Evolutionary conservation across 2,888 invertebrate genomes (phyloP).

Genomic region (Lasioglossum vierecki): DNA sequence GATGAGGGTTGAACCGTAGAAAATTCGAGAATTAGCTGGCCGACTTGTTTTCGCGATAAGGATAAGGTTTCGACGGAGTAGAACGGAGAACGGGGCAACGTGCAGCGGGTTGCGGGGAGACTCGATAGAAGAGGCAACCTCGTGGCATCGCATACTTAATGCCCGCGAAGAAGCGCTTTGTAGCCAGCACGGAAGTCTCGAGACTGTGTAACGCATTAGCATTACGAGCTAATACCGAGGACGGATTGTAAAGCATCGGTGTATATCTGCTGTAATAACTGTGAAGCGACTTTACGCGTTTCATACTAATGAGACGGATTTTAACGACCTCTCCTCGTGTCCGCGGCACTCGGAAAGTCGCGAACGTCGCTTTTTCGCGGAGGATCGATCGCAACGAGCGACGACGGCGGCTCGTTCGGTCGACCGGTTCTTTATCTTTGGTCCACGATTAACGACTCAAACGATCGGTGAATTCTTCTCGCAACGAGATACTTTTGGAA

Average conservation of each 20-base stretch:
- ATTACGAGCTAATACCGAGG: constrained; percentile 81
- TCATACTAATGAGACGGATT: constrained; percentile 80
- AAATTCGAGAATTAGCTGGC: not conserved
- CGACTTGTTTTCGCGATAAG: constrained; percentile 17
- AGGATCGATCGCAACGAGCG: not conserved
- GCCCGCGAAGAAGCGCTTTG: constrained; percentile 77
- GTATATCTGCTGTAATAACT: constrained; percentile 82
- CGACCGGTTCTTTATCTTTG: not conserved
- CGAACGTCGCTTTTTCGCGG: not conserved
- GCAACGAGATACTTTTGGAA: not conserved
- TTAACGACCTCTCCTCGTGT: constrained; percentile 64
- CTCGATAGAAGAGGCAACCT: constrained; percentile 58
- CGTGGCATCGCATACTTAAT: constrained; percentile 75
- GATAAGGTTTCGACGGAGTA: constrained; percentile 25
- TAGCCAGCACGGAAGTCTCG: constrained; percentile 80
- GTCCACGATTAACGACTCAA: not conserved
- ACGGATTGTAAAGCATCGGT: constrained; percentile 82
- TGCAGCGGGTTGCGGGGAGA: not conserved
- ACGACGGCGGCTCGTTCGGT: not conserved
- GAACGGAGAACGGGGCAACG: constrained; percentile 3
- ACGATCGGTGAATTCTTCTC: not conserved
- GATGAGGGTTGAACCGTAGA: not conserved
- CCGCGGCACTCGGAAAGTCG: not conserved
- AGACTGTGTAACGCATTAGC: constrained; percentile 80
- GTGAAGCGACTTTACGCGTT: constrained; percentile 79